phyloP scores from a whole-genome alignment of 2,797 vertebrate genomes.

The Carcharodon carcharias region DNA sequence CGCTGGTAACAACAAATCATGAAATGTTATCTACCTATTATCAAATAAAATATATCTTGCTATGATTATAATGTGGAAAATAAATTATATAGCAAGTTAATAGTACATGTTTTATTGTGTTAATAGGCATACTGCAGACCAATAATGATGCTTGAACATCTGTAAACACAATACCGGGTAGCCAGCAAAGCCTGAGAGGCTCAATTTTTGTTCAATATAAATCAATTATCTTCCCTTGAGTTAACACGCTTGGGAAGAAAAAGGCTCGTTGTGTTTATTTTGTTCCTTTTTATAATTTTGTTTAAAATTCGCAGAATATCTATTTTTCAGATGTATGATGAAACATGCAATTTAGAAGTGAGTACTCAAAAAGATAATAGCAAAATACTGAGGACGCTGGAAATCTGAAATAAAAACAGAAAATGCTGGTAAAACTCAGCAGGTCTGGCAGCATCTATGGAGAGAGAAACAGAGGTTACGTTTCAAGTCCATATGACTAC shows the following conservation, averaged over 20 bases:
- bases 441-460: too few relatives aligned
- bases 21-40: not conserved
- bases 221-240: not conserved
- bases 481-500: too few relatives aligned
- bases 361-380: not conserved
- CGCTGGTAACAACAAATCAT: not conserved
- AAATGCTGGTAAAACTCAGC: too few relatives aligned
- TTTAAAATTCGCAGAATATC: not conserved
- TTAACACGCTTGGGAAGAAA: not conserved
- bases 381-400: too few relatives aligned
- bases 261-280: not conserved
- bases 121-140: not conserved
- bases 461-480: too few relatives aligned
- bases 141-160: not conserved
- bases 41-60: not conserved
- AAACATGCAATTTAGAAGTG: not conserved
- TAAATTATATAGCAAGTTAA: not conserved
- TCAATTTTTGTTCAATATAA: not conserved
- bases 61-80: not conserved
- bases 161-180: not conserved
- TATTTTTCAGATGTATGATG: not conserved
- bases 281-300: not conserved
- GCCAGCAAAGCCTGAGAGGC: not conserved
- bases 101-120: not conserved
- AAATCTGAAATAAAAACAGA: too few relatives aligned